Base-by-base conservation (phyloP, 2,888 invertebrate genomes). In the Chrysotoxum bicinctum region DNA sequence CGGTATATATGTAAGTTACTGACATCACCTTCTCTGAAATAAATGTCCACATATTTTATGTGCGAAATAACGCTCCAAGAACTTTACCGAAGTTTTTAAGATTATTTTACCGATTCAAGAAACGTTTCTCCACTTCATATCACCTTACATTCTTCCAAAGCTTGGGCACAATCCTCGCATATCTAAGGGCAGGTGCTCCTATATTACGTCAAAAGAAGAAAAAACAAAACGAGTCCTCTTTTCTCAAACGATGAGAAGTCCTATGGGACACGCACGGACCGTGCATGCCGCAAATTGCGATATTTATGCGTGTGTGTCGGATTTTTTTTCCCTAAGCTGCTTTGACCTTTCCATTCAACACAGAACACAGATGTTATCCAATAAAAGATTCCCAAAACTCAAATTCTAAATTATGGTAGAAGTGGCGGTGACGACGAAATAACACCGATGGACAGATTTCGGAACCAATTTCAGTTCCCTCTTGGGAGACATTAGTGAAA, bases 401-500 rank as follows among this genome's bases (percentile, higher is more conserved):
- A 50, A 26, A 50, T 50, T 50, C 50, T 26, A 48, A 48, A 48
- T 16, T 1, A 23, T 35, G n/a, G 9, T 26, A n/a, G 16, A 60
- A 14, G 23, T 40, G 23, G 40, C 40, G 60, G 21, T 37, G 60
- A 23, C n/a, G 60, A 40, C 23, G 50, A 70, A 77, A 62, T 54
- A 70, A 70, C 54, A 64, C 54, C 70, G 56, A 64, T 70, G 62
- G 77, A 40, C 77, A 62, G 62, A 69, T 76, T 69, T 77, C 64
- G 23, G 45, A 75, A 75, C 74, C 74, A 75, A 75, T 76, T 77
- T 60, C 30, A 54, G 19, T 35, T 56, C 21, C 16, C 78, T 66
- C 72, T 14, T 26, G 78, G 78, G 72, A 58, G 40, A 72, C 72
- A 72, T 78, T 72, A 78, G 78, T 66, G 62, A 56, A 72, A 64